Percentiles rank a stretch among this genome's conserved stretches.
These are phyloP conservation scores for Marmota monax DNA, from an alignment of 2,113 vertebrate genomes.

Conservation along the genomic window DNA sequence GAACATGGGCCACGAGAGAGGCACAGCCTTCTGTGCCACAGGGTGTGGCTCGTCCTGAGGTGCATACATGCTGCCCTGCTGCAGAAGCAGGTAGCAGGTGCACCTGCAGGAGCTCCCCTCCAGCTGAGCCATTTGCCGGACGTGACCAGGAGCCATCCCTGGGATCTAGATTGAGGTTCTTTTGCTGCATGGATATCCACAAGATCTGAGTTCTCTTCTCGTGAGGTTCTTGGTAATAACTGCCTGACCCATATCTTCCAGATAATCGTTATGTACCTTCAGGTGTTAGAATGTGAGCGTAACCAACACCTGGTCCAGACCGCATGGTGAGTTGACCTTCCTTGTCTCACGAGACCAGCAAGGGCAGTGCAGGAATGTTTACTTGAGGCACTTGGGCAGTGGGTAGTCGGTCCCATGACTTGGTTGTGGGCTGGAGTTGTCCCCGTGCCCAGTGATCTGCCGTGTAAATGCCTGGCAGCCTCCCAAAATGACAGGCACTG, in stretches of 20 bases:
- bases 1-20: neutral
- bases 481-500: constrained; percentile 84
- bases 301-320: constrained; percentile 94
- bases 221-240: constrained; percentile 86
- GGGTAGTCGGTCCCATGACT: constrained; percentile 79
- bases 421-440: constrained; percentile 82
- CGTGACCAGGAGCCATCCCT: neutral
- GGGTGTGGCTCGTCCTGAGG: neutral
- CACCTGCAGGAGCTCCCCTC: neutral
- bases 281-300: constrained; percentile 95
- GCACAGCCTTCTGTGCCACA: neutral
- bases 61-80: neutral
- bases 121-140: neutral
- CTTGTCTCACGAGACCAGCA: constrained; percentile 86
- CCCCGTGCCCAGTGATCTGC: constrained; percentile 79
- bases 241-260: constrained; percentile 90
- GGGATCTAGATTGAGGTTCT: constrained; percentile 44
- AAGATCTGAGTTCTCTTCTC: constrained; percentile 68
- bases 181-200: constrained; percentile 82
- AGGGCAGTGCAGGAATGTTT: constrained; percentile 89
- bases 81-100: neutral
- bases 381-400: constrained; percentile 85
- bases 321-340: constrained; percentile 92
- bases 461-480: constrained; percentile 80
- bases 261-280: constrained; percentile 96